Conservation (phyloP, 2,797 vertebrate genomes). For the Tenualosa ilisha region DNA sequence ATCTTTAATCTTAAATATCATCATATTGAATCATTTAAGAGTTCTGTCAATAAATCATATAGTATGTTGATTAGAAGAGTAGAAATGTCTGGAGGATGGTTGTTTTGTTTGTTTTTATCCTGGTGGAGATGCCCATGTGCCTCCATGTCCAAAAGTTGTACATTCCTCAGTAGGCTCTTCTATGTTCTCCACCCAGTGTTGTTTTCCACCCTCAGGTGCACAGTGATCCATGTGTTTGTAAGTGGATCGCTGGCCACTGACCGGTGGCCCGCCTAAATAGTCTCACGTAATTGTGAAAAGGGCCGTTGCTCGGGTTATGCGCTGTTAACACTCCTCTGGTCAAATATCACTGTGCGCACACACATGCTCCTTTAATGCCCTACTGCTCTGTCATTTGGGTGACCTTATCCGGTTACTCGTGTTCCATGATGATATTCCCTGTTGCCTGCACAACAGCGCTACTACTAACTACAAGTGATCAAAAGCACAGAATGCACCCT, state of each 20-base stretch:
- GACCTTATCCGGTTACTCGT: conserved; percentile 6
- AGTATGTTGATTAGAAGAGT: neutral
- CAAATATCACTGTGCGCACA: neutral
- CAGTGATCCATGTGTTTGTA: neutral
- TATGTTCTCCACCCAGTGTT: neutral
- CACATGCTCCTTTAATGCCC: neutral
- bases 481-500: neutral
- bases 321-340: conserved; percentile 7
- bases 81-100: neutral
- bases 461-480: neutral
- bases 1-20: too few relatives aligned
- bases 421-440: conserved; percentile 3
- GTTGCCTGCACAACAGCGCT: neutral
- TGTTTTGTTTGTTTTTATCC: neutral
- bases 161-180: neutral
- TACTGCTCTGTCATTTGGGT: neutral
- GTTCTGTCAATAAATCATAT: too few relatives aligned
- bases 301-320: neutral
- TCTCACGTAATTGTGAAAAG: conserved; percentile 6
- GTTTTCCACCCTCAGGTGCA: neutral
- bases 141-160: neutral
- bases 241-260: neutral
- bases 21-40: too few relatives aligned
- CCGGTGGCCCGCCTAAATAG: neutral
- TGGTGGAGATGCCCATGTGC: neutral